Conservation (phyloP, 2,888 invertebrate species). For the Drosophila hamatofila region DNA sequence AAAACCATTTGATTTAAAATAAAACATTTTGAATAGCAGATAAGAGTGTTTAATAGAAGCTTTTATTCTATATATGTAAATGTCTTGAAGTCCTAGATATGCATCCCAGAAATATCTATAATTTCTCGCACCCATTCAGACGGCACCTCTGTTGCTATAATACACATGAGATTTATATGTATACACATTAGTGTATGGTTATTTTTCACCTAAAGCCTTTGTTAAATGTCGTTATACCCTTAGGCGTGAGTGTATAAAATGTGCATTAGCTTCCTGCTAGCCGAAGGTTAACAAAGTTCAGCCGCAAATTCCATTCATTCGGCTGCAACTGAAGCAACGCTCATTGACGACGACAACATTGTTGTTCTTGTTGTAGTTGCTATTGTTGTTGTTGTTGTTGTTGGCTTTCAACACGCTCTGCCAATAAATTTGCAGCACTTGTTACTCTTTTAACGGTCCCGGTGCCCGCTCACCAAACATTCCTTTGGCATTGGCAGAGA, state of each 20-base stretch:
- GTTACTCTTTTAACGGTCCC: constrained; percentile 77
- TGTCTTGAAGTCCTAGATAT: background rate
- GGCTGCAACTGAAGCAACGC: constrained; percentile 54
- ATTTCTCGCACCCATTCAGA: background rate
- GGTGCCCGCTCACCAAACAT: constrained; percentile 58
- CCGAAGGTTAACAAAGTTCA: constrained; percentile 77
- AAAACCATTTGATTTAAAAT: no score
- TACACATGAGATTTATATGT: background rate
- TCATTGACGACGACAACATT: constrained; percentile 72
- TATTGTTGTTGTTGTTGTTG: constrained; percentile 46
- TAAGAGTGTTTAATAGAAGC: no score
- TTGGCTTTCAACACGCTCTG: constrained; percentile 75
- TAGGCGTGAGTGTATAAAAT: constrained; percentile 56
- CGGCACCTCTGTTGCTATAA: background rate
- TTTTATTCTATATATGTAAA: background rate
- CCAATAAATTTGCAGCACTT: constrained; percentile 80
- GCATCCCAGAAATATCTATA: background rate
- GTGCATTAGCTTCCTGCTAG: constrained; percentile 70
- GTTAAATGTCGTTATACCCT: constrained; percentile 23
- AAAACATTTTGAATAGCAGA: no score
- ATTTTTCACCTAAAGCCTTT: constrained; percentile 1
- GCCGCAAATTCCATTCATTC: constrained; percentile 74
- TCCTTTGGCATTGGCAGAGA: constrained; percentile 64
- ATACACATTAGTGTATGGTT: background rate
- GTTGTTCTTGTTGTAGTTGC: constrained; percentile 37